A percentile compares a stretch with the other conserved stretches of the same genome.
Conservation (phyloP, 2,888 invertebrate genomes). For the Oligia latruncula region DNA sequence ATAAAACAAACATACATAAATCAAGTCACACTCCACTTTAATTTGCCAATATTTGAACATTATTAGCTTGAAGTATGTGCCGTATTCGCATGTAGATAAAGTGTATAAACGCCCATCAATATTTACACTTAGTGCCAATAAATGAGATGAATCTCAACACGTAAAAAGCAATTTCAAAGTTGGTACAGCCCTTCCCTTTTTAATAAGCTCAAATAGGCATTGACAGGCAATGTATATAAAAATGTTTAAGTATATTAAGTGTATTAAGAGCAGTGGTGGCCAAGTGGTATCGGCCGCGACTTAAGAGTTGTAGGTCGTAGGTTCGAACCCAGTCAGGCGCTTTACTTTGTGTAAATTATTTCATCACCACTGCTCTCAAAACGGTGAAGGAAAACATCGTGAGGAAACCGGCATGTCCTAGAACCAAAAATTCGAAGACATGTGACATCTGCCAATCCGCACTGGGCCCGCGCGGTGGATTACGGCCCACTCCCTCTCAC, state of each 20-base stretch:
- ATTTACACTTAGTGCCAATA: constrained; percentile 48
- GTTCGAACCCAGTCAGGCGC: no score
- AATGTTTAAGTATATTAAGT: constrained; percentile 7
- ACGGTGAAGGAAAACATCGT: no score
- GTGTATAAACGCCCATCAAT: constrained; percentile 34
- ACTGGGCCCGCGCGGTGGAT: no score
- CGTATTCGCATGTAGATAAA: constrained; percentile 12
- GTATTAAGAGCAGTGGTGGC: no score
- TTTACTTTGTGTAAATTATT: no score
- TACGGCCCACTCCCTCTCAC: no score
- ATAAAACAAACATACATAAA: constrained; percentile 9
- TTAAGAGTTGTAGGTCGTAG: no score
- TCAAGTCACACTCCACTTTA: constrained; percentile 19
- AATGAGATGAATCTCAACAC: constrained; percentile 46
- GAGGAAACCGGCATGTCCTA: no score
- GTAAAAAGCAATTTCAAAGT: constrained; percentile 61
- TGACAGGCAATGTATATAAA: constrained; percentile 44
- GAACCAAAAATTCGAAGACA: no score
- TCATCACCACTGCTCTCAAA: no score
- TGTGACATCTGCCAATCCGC: no score
- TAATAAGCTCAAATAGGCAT: constrained; percentile 49
- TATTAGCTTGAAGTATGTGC: constrained; percentile 34
- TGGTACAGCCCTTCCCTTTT: constrained; percentile 39
- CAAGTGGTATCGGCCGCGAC: no score
- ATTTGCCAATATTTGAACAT: constrained; percentile 39